Percentiles rank a stretch among this genome's conserved stretches.
phyloP scores from a whole-genome alignment of 30 jellyfish, hydroid and myxozoan genomes.

The Rhopilema esculentum region DNA sequence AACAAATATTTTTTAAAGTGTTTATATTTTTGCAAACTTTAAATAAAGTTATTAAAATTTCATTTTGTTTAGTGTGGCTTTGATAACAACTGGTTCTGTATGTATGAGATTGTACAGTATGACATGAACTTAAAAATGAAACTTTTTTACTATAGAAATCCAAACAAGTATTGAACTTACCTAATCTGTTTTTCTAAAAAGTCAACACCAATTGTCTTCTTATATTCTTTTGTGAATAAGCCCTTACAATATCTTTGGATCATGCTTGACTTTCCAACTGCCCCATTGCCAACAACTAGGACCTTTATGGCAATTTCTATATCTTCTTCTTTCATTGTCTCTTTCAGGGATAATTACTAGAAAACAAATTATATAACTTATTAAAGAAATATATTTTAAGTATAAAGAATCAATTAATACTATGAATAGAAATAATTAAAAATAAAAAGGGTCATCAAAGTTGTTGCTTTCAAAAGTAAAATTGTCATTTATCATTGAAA shows the following conservation, averaged over 20 bases:
- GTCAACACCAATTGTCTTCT: slow-evolving; percentile 96
- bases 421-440: no score
- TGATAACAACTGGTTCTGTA: no score
- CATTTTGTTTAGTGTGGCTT: no score
- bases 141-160: not conserved
- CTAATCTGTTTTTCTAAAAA: slow-evolving; percentile 81
- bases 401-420: not conserved
- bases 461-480: not conserved
- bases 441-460: no score
- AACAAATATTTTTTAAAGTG: no score
- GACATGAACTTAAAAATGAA: no score
- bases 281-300: slow-evolving; percentile 96
- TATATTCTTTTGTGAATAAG: slow-evolving; percentile 83
- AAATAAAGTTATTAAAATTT: no score
- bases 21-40: no score
- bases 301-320: slow-evolving; percentile 89
- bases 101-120: no score
- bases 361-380: not conserved
- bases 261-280: slow-evolving; percentile 97
- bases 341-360: not conserved
- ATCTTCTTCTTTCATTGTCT: slow-evolving; percentile 91
- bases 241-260: slow-evolving; percentile 95
- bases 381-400: not conserved
- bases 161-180: slow-evolving; percentile 29
- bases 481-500: no score